These are phyloP conservation scores for Erebia epiphron DNA, from an alignment of 2,888 invertebrate species.

Conservation along the genomic window DNA sequence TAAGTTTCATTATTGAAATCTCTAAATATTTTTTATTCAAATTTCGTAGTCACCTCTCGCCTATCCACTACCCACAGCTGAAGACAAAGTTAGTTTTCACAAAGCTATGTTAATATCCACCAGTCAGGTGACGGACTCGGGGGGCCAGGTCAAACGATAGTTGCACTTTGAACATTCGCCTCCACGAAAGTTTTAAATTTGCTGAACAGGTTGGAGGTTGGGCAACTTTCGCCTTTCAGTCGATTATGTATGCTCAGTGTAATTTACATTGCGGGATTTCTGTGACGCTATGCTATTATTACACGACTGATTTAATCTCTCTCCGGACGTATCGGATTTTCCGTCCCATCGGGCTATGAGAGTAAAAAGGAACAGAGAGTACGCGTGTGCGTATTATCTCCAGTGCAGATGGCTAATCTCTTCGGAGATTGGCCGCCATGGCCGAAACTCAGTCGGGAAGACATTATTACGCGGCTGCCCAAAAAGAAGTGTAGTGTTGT, in stretches of 20 bases:
- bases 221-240: conserved; percentile 34
- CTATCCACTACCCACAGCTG: neutral
- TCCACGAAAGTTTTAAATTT: conserved; percentile 39
- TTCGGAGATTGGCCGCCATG: too few species aligned
- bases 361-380: too few species aligned
- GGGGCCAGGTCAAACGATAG: conserved; percentile 18
- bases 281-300: neutral
- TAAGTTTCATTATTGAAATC: too few species aligned
- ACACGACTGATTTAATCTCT: too few species aligned
- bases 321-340: too few species aligned
- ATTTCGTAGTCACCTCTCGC: neutral
- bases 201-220: conserved; percentile 29
- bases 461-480: too few species aligned
- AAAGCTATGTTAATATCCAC: conserved; percentile 26
- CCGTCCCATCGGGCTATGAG: too few species aligned
- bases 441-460: too few species aligned
- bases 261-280: neutral
- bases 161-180: conserved; percentile 36
- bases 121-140: neutral
- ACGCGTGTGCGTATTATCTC: too few species aligned
- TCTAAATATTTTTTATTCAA: too few species aligned
- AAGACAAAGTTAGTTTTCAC: conserved; percentile 17
- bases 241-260: conserved; percentile 21
- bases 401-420: too few species aligned
- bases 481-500: too few species aligned